Evolutionary conservation across 2,113 vertebrate species (phyloP).

Genomic region (Marmota flaviventris): DNA sequence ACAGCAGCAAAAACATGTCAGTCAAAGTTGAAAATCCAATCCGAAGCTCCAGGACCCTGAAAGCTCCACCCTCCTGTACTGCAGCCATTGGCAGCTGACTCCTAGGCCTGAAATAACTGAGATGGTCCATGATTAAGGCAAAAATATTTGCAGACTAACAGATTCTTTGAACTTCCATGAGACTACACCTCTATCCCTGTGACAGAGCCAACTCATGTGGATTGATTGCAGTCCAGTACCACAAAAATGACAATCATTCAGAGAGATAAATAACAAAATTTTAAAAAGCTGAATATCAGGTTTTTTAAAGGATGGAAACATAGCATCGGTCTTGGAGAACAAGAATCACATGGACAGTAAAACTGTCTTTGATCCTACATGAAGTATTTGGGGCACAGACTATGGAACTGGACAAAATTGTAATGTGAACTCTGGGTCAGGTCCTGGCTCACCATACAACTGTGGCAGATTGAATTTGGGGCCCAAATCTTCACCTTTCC

Average conservation of each 20-base stretch:
- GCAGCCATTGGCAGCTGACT: constrained; percentile 66
- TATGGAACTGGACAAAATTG: neutral
- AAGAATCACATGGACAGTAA: constrained; percentile 60
- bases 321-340: constrained; percentile 59
- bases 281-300: constrained; percentile 74
- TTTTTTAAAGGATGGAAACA: constrained; percentile 77
- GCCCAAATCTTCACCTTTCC: neutral
- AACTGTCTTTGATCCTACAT: constrained; percentile 59
- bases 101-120: constrained; percentile 64
- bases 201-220: constrained; percentile 79
- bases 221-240: constrained; percentile 76
- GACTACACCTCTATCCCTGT: constrained; percentile 76
- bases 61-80: constrained; percentile 45
- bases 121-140: constrained; percentile 69
- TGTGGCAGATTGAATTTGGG: neutral
- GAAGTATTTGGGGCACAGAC: constrained; percentile 39
- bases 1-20: constrained; percentile 53
- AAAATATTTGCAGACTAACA: constrained; percentile 81
- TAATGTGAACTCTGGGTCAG: neutral
- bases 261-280: constrained; percentile 80
- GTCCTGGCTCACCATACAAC: neutral
- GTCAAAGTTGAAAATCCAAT: constrained; percentile 58
- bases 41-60: neutral
- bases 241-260: constrained; percentile 82
- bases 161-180: constrained; percentile 78